Evolutionary conservation across 2,888 invertebrate genomes (phyloP).

Genomic region (Parelbella ahira): DNA sequence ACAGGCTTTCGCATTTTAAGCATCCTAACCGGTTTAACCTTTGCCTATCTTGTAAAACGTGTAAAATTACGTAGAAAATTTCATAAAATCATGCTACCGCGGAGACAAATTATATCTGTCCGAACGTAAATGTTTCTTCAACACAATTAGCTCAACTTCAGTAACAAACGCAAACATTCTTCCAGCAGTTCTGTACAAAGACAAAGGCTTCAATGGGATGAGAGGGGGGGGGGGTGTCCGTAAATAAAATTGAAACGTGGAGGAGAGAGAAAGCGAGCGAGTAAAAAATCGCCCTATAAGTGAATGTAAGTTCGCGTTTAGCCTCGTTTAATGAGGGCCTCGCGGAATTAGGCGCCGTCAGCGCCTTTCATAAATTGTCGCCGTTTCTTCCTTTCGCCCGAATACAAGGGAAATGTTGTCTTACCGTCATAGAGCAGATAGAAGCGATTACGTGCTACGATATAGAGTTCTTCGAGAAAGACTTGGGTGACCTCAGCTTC

Average conservation of each 20-base stretch:
- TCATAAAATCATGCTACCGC: too few relatives aligned
- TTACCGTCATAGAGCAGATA: slow-evolving; percentile 10
- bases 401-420: slow-evolving; percentile 25
- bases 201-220: slow-evolving; percentile 32
- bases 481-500: too few relatives aligned
- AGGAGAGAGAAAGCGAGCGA: slow-evolving; percentile 32
- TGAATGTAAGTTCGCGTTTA: slow-evolving; percentile 66
- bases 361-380: slow-evolving; percentile 74
- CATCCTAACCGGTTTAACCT: too few relatives aligned
- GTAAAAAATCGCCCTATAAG: slow-evolving; percentile 60
- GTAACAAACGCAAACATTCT: slow-evolving; percentile 8
- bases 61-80: too few relatives aligned
- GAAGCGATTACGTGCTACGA: too few relatives aligned
- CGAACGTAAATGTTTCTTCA: slow-evolving; percentile 6
- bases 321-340: slow-evolving; percentile 68
- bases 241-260: slow-evolving; percentile 32
- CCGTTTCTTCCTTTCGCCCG: slow-evolving; percentile 38
- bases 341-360: slow-evolving; percentile 65
- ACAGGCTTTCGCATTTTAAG: too few relatives aligned
- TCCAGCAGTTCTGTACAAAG: not conserved
- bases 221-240: slow-evolving; percentile 15
- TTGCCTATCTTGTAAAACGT: too few relatives aligned
- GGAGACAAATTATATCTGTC: too few relatives aligned
- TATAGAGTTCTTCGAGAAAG: too few relatives aligned
- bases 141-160: slow-evolving; percentile 5